Base-by-base conservation (phyloP, 2,113 vertebrate species). In the Pteropus alecto region DNA sequence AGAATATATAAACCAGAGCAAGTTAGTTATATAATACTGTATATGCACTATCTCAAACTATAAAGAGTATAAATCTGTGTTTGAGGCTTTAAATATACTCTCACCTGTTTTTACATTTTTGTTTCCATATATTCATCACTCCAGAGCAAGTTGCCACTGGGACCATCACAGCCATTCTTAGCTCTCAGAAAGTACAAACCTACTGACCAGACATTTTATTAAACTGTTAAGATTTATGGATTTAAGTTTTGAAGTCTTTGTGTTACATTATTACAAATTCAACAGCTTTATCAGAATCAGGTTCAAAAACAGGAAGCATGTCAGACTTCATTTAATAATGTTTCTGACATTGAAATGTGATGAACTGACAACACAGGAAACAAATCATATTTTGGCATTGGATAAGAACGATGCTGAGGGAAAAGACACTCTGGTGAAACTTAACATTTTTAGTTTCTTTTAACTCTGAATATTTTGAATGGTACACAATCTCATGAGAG, bases 311-410 rank as follows among this genome's bases (percentile, higher is more conserved):
- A 65, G 33, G 41, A 94, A 94, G 5, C 19, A 35, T 54, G 58
- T 79, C 58, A 84, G 88, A 87, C 92, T 86, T 93, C 54, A 88
- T 60, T 87, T 76, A 84, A 70, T 16, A 87, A 86, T 48, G 19
- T 77, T 63, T 94, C 82, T 96, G 82, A 96, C 73, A 65, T 1
- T 91, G 46, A 95, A 89, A 93, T 81, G 33, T 93, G 77, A 92
- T 93, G 83, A 96, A 76, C 22, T 97, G 92, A 94, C 82, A 95
- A n/a, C 41, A 46, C 35, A 93, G n/a, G 77, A 92, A 96, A 92
- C 18, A 94, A 94, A 85, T 85, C 24, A 18, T 60, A 87, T 51
- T 79, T 83, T 12, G 1, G 9, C 8, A 0, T 73, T 77, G 5
- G 4, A 33, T 63, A n/a, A 92, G 24, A 92, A 61, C 24, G 87